Base-by-base conservation (phyloP, 1,140 invertebrate genomes). In the Maconellicoccus hirsutus region DNA sequence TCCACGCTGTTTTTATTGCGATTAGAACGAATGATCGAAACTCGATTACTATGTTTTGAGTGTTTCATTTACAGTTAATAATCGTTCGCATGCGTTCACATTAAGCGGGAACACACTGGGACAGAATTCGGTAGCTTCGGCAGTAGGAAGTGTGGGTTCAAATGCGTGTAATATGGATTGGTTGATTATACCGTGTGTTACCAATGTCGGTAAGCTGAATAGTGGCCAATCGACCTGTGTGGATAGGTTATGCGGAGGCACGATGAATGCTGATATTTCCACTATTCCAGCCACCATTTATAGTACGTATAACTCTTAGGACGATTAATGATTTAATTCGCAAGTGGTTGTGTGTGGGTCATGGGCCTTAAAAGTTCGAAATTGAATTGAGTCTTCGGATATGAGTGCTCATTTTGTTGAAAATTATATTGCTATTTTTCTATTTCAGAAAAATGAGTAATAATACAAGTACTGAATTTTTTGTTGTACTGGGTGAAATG, bases 101-200 rank as follows among this genome's bases (percentile, higher is more conserved):
- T 75, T 91, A n/a, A 84, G 85, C 0, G 89, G 89, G 0, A 89
- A 91, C 75, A 86, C 86, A 0, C 29, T 71, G 16, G 77, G 75
- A 8, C 86, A 86, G 70, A 82, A 77, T 69, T 82, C 83, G 0
- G 86, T 87, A 14, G 85, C 83, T 38, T 83, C 86, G 0, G 88
- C 86, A 79, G 84, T 88, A 70, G 86, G 87, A 0, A 85, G 84
- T 21, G 74, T 75, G 0, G 85, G 85, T 0, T 78, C 79, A 63
- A 84, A 84, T 71, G 82, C 82, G 19, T 92, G 89, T 76, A 83
- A 85, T 59, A 84, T 84, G 27, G 90, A 92, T 77, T 92, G 89
- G 86, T 76, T 92, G 0, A 80, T 88, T 23, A 87, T 92, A 21
- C 89, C 90, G 0, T 91, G 90, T 78, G 87, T 86, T 0, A 82